Conservation (phyloP, 2,888 invertebrate species). For the Lasioglossum oenotherae region DNA sequence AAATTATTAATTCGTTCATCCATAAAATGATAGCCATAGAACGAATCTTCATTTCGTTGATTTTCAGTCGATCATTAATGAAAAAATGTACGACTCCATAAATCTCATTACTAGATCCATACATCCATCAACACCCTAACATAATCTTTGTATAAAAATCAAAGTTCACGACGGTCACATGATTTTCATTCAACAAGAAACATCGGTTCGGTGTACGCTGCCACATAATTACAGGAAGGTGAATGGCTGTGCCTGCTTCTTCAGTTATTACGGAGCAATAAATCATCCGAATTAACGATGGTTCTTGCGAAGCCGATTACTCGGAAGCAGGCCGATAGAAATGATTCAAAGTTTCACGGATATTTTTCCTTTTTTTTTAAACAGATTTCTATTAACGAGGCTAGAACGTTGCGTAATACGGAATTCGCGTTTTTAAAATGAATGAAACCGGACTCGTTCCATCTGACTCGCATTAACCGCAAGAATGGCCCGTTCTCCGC, state of each 20-base stretch:
- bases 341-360: neutral
- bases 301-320: neutral
- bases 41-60: neutral
- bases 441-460: neutral
- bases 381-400: neutral
- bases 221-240: neutral
- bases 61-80: neutral
- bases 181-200: slow-evolving; percentile 2
- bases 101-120: neutral
- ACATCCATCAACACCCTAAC: neutral
- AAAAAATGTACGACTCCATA: neutral
- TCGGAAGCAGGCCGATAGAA: neutral
- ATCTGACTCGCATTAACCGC: slow-evolving; percentile 21
- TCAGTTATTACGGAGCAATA: neutral
- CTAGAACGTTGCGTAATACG: neutral
- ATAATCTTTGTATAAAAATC: neutral
- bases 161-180: neutral
- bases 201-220: neutral
- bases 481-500: slow-evolving; percentile 4
- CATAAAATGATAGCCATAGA: neutral
- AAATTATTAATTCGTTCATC: neutral
- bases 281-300: neutral
- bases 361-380: neutral
- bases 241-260: neutral
- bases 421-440: neutral